Base-by-base conservation (phyloP, 2,888 invertebrate species). In the Nemotelus pantherinus region DNA sequence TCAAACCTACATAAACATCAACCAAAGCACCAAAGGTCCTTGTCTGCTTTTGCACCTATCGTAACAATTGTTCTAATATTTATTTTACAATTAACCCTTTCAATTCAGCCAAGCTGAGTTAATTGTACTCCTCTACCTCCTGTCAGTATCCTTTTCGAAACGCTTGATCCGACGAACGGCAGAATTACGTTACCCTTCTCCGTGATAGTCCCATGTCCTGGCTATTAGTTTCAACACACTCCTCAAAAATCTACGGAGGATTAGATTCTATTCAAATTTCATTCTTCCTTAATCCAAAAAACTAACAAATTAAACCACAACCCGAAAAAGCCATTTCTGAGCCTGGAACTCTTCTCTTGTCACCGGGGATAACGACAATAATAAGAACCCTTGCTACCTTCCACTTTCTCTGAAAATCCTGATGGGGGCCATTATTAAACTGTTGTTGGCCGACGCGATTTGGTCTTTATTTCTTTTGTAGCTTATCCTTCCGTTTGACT, bases 401-500 rank as follows among this genome's bases (percentile, higher is more conserved):
- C 57, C 57, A 57, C 57, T 57, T 57, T 10, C 57, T 10, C 10
- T 25, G n/a, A 4, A 57, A 50, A 57, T 25, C 10, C 57, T 9
- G 10, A 57, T 57, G 39, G 41, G 41, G 39, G 5, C 63, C 43
- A 41, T 25, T 5, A 43, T 43, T 43, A 7, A 53, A 7, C 43
- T 63, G 63, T 4, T 63, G 41, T 43, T 43, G 63, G 3, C 74
- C 25, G 60, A 39, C 63, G 50, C 57, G 72, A 44, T 57, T 58
- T 63, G 9, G 60, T 25, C 45, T 53, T 55, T n/a, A 45, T 47
- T 72, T 72, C 58, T 5, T 70, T 70, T 50, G 50, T 72, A 50
- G n/a, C 6, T 71, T 57, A 68, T 78, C 78, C 57, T 78, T 78
- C 50, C 78, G 53, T 67, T 78, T 76, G 78, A 75, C 70, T 78